A percentile compares a stretch with the other conserved stretches of the same genome.
phyloP scores from a whole-genome alignment of 2,888 invertebrate species.

The Hirudinaria manillensis region DNA sequence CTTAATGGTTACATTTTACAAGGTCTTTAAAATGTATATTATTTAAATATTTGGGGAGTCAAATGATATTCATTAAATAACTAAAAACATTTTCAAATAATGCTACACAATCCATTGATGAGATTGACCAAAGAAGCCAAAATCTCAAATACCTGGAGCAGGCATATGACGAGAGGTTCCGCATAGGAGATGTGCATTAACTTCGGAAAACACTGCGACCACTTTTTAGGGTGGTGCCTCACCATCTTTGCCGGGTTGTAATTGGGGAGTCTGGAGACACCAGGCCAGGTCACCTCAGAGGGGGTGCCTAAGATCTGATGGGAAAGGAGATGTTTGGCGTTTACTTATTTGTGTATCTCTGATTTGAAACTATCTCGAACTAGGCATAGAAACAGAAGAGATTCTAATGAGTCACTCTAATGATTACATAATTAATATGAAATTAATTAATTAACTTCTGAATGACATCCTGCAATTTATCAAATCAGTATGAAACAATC shows the following conservation, averaged over 20 bases:
- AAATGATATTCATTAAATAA: not conserved
- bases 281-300: conserved; percentile 15
- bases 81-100: not conserved
- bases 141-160: conserved; percentile 13
- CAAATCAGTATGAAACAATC: too few species aligned
- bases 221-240: conserved; percentile 6
- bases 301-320: conserved; percentile 19
- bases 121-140: not conserved
- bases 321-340: not conserved
- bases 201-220: conserved; percentile 64
- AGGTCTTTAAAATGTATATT: too few species aligned
- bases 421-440: too few species aligned
- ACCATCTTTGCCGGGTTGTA: not conserved
- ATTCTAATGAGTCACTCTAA: too few species aligned
- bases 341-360: too few species aligned
- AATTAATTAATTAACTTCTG: too few species aligned
- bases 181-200: conserved; percentile 80
- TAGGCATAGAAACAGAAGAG: too few species aligned
- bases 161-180: conserved; percentile 69
- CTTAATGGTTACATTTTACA: too few species aligned
- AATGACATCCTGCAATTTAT: too few species aligned
- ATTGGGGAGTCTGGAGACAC: conserved; percentile 20
- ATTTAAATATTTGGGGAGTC: too few species aligned
- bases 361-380: too few species aligned
- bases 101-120: not conserved